Evolutionary conservation across 2,797 vertebrate species (phyloP).

Genomic region (Peromyscus nudipes): DNA sequence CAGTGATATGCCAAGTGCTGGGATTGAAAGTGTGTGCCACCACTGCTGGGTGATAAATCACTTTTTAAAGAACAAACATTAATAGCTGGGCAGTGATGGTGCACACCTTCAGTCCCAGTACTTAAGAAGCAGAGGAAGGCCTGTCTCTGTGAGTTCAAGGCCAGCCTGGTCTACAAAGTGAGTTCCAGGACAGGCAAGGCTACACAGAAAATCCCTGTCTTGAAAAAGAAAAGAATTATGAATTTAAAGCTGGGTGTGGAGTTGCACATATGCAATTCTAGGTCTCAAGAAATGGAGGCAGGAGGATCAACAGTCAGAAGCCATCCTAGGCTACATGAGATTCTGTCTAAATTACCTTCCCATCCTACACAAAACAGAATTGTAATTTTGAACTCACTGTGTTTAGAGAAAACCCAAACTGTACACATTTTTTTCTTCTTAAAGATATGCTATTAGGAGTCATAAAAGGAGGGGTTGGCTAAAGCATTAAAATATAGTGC

Average conservation of each 20-base stretch:
- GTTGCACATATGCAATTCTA: not conserved
- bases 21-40: not conserved
- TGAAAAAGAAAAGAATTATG: not conserved
- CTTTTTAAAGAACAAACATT: constrained; percentile 37
- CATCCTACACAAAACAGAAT: not conserved
- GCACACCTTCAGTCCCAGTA: not conserved
- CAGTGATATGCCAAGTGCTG: too few species aligned
- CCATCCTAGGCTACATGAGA: not conserved
- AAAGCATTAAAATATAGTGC: not conserved
- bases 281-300: not conserved
- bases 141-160: too few species aligned
- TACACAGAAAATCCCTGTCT: too few species aligned
- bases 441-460: not conserved
- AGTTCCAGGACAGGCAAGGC: too few species aligned
- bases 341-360: not conserved
- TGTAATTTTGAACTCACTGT: constrained; percentile 18
- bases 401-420: constrained; percentile 4
- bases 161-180: too few species aligned
- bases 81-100: not conserved
- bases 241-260: not conserved
- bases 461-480: not conserved
- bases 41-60: not conserved
- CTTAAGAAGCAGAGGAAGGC: too few species aligned
- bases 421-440: not conserved
- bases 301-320: not conserved